phyloP scores from a whole-genome alignment of 1,140 invertebrate species.

The Coptotermes formosanus region DNA sequence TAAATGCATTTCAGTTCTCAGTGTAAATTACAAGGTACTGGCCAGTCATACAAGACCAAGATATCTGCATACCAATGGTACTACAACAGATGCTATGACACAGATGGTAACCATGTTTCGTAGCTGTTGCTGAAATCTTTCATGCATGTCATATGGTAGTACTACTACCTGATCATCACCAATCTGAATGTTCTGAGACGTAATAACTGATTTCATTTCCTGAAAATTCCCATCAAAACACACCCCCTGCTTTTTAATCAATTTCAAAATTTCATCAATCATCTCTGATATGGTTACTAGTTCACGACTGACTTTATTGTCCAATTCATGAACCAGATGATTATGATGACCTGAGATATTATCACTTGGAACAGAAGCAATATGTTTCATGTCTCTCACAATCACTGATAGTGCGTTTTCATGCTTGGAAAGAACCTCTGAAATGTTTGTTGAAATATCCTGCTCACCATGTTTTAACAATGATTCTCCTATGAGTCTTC shows the following conservation, averaged over 20 bases:
- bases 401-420: conserved; percentile 22
- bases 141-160: background rate
- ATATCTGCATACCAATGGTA: conserved; percentile 2
- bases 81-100: background rate
- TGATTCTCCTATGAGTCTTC: conserved; percentile 55
- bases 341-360: conserved; percentile 1
- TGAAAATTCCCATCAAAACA: conserved; percentile 17
- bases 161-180: background rate
- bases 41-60: background rate
- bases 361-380: conserved; percentile 5
- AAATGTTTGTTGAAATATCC: background rate
- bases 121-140: background rate
- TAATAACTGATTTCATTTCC: conserved; percentile 25
- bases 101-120: background rate
- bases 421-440: conserved; percentile 29
- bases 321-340: conserved; percentile 22
- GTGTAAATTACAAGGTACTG: too few species aligned
- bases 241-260: background rate
- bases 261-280: conserved; percentile 5
- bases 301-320: conserved; percentile 29
- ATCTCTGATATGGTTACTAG: background rate
- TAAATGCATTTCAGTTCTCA: too few species aligned
- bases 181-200: background rate
- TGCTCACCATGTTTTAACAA: conserved; percentile 8
- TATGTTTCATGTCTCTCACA: conserved; percentile 29